phyloP scores from a whole-genome alignment of 2,888 invertebrate genomes.

The Hypomecis atomaria region DNA sequence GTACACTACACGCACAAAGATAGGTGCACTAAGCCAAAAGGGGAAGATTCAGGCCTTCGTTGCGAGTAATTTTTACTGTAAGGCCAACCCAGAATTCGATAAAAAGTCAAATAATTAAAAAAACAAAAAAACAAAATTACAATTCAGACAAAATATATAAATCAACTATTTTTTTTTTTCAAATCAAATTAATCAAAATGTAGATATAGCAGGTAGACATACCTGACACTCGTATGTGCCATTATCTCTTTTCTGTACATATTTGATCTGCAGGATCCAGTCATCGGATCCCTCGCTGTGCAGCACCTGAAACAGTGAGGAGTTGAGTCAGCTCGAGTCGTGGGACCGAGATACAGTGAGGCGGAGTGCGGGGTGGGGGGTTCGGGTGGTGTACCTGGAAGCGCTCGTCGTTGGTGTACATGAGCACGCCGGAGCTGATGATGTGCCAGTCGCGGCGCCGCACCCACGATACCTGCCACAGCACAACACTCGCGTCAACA shows the following conservation, averaged over 20 bases:
- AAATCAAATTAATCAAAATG: too few species aligned
- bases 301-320: constrained; percentile 76
- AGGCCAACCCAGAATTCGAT: too few species aligned
- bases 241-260: constrained; percentile 95
- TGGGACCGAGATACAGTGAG: too few species aligned
- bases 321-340: constrained; percentile 4
- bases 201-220: background rate
- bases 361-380: too few species aligned
- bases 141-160: too few species aligned
- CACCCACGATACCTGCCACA: constrained; percentile 94
- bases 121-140: too few species aligned
- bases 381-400: constrained; percentile 81
- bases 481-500: background rate
- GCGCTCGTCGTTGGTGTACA: constrained; percentile 96
- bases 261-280: constrained; percentile 96
- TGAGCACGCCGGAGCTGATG: constrained; percentile 94
- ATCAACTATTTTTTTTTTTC: too few species aligned
- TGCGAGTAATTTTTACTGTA: too few species aligned
- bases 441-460: constrained; percentile 97
- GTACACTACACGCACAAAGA: too few species aligned
- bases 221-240: constrained; percentile 97
- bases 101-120: too few species aligned
- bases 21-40: too few species aligned
- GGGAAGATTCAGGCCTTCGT: too few species aligned
- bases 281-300: constrained; percentile 95